Evolutionary conservation across 2,797 vertebrate genomes (phyloP).

Genomic region (Alectoris magna): DNA sequence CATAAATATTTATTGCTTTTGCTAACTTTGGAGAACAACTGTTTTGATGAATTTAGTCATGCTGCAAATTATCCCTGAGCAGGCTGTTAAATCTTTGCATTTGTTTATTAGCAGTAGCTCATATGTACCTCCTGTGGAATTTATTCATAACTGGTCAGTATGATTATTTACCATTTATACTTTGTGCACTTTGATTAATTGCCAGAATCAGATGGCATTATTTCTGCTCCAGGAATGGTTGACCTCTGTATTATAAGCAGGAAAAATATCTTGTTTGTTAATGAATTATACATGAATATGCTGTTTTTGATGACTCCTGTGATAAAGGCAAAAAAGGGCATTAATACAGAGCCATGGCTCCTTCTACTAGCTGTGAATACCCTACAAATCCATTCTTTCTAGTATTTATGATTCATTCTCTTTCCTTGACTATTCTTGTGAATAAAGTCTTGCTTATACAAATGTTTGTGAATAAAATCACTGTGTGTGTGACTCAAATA

Average conservation of each 20-base stretch:
- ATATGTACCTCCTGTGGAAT: background rate
- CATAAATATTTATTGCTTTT: background rate
- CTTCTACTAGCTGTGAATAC: background rate
- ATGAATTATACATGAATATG: constrained; percentile 51
- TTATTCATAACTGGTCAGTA: constrained; percentile 40
- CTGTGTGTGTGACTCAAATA: background rate
- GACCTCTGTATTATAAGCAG: constrained; percentile 9
- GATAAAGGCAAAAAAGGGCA: background rate
- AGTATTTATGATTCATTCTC: background rate
- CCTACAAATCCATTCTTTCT: background rate
- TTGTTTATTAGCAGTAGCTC: background rate
- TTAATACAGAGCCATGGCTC: background rate
- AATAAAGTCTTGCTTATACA: background rate
- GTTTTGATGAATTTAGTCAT: background rate
- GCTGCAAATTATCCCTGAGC: background rate
- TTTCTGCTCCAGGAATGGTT: constrained; percentile 24
- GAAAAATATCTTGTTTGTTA: constrained; percentile 8
- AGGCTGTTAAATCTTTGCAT: background rate
- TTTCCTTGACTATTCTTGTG: background rate
- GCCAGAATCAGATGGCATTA: constrained; percentile 30
- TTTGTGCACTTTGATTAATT: constrained; percentile 29
- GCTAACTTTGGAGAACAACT: background rate
- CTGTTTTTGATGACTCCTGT: background rate
- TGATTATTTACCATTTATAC: constrained; percentile 32
- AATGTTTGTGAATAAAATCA: constrained; percentile 24